Base-by-base conservation (phyloP, 2,888 invertebrate species). In the Meghimatium bilineatum region DNA sequence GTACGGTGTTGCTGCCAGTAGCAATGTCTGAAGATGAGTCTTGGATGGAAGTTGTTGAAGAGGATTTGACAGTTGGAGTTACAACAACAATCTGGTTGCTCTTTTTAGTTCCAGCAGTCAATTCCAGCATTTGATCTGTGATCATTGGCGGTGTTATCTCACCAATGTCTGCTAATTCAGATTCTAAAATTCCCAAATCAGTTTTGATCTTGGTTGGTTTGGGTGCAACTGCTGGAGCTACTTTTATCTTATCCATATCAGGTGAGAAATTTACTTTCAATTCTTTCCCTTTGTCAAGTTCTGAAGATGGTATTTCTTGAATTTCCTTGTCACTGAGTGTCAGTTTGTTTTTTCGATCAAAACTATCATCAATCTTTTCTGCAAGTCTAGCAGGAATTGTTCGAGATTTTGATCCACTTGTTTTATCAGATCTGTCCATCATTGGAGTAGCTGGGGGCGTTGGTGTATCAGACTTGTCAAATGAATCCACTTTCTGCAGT, bases 401-500 rank as follows among this genome's bases (percentile, higher is more conserved):
- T 34, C 66, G 56, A 23, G 81, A 49, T 29, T 79, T 75, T 23
- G 76, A 52, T 8, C 76, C 49, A 38, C 29, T 74, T 23, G 44
- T 67, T 44, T 44, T 74, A 5, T 86, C 86, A 20, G 72, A 74
- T 32, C 86, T 74, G n/a, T 60, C 71, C 29, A 76, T 75, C 56
- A 85, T 77, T 6, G 90, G 89, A 26, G 89, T 89, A 36, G 86
- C 82, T n/a, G 90, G 90, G 0, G 84, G 80, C 89, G 91, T 52
- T 89, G 90, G 87, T 69, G 88, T 86, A n/a, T 87, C 86, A 52
- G 87, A 86, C 23, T 89, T 87, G 76, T 91, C 91, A 87, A 90
- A 88, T 2, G 91, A 91, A 5, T 89, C 88, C 49, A 90, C 90
- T 77, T 90, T 91, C 83, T 88, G 88, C 44, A 91, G 87, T 60